These are phyloP conservation scores for Drosophila lacicola DNA, from an alignment of 2,888 invertebrate species.

Conservation along the genomic window DNA sequence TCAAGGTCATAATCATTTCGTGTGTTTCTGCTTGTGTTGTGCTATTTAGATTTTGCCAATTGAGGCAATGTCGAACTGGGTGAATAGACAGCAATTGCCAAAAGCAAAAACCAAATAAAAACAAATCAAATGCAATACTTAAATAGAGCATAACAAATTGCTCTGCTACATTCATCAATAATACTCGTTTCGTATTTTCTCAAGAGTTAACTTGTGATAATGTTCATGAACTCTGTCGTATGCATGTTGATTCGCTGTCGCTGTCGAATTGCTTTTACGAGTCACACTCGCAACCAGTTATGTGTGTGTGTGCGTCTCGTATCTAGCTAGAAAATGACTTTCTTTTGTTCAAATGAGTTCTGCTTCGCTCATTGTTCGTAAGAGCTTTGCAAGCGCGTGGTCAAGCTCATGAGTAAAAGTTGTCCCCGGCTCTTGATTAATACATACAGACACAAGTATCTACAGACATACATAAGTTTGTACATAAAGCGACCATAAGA, in stretches of 20 bases:
- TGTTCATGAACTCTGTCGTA: slow-evolving; percentile 47
- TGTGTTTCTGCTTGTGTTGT: slow-evolving; percentile 13
- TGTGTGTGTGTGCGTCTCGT: not conserved
- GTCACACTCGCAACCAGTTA: slow-evolving; percentile 2
- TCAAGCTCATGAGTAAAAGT: slow-evolving; percentile 64
- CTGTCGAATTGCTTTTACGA: slow-evolving; percentile 20
- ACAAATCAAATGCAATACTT: slow-evolving; percentile 8
- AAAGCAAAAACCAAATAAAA: slow-evolving; percentile 25
- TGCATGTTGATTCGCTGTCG: slow-evolving; percentile 38
- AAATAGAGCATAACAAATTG: slow-evolving; percentile 46
- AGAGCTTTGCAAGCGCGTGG: slow-evolving; percentile 48
- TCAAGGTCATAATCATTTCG: slow-evolving; percentile 36
- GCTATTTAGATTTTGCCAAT: slow-evolving; percentile 43
- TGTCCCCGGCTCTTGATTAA: slow-evolving; percentile 19
- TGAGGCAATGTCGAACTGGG: slow-evolving; percentile 35
- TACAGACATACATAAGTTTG: not conserved
- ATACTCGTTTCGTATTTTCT: slow-evolving; percentile 29
- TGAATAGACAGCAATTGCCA: slow-evolving; percentile 21
- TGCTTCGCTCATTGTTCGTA: slow-evolving; percentile 35
- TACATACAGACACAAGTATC: slow-evolving; percentile 1
- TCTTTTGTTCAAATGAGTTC: slow-evolving; percentile 63
- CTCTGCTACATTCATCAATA: slow-evolving; percentile 15
- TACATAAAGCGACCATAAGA: not conserved
- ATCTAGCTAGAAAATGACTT: slow-evolving; percentile 53
- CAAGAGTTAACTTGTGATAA: slow-evolving; percentile 37